Conservation (phyloP, 2,113 vertebrate genomes). For the Hoplias malabaricus region DNA sequence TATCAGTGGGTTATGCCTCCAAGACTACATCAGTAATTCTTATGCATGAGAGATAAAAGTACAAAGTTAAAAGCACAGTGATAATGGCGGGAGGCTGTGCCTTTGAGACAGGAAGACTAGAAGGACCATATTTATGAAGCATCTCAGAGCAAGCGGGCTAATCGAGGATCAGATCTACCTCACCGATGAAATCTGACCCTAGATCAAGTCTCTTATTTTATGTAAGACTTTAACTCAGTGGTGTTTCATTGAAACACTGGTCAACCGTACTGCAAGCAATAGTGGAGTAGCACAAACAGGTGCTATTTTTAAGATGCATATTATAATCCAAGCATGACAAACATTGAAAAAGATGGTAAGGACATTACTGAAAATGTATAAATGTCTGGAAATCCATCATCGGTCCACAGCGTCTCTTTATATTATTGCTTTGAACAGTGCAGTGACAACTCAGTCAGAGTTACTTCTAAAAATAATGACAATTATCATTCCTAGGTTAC, state of each 20-base stretch:
- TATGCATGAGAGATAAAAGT: background rate
- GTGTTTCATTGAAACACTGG: background rate
- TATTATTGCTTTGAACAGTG: conserved; percentile 28
- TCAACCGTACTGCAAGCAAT: background rate
- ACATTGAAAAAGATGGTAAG: background rate
- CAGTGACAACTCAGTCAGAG: background rate
- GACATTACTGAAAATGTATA: background rate
- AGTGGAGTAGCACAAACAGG: background rate
- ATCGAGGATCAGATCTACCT: background rate
- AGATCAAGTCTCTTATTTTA: background rate
- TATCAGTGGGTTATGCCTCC: background rate
- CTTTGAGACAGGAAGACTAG: background rate
- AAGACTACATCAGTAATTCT: background rate
- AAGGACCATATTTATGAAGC: background rate
- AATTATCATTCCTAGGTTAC: background rate
- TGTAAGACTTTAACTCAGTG: background rate
- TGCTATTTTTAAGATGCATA: background rate
- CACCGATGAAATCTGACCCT: background rate
- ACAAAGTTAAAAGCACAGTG: background rate
- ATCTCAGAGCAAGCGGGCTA: background rate
- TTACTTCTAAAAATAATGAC: background rate
- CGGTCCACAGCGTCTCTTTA: background rate
- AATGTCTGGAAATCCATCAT: background rate
- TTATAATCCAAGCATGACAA: background rate
- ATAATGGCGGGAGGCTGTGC: background rate